A percentile compares a stretch with the other conserved stretches of the same genome.
phyloP scores from a whole-genome alignment of 1,140 invertebrate genomes.

The Hesperophylax magnus region DNA sequence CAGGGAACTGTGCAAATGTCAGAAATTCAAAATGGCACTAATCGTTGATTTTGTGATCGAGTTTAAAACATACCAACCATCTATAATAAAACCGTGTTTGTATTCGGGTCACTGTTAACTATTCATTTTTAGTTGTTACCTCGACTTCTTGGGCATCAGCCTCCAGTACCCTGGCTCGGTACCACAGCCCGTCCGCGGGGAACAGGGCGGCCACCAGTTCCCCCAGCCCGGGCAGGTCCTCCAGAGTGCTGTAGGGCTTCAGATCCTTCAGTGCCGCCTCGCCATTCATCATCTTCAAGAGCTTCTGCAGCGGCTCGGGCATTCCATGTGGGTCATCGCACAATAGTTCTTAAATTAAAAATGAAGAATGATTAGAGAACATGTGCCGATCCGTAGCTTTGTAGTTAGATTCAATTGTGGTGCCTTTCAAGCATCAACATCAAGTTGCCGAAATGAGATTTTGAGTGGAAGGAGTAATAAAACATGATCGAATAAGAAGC shows the following conservation, averaged over 20 bases:
- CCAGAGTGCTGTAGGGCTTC: slow-evolving; percentile 3
- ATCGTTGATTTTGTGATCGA: too few species aligned
- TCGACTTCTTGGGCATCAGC: background rate
- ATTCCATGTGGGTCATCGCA: background rate
- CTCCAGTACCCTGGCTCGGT: slow-evolving; percentile 8
- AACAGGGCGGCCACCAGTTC: slow-evolving; percentile 22
- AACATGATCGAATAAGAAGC: too few species aligned
- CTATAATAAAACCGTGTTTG: too few species aligned
- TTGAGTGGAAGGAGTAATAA: too few species aligned
- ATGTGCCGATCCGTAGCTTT: too few species aligned
- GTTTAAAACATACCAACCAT: too few species aligned
- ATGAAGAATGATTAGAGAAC: background rate
- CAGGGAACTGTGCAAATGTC: too few species aligned
- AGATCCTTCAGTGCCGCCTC: background rate
- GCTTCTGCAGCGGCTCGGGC: slow-evolving; percentile 4
- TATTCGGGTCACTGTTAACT: too few species aligned
- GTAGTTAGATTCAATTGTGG: too few species aligned
- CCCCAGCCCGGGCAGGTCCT: background rate
- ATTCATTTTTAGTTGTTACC: background rate
- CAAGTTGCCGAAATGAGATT: too few species aligned
- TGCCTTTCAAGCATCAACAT: too few species aligned
- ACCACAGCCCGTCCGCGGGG: slow-evolving; percentile 11
- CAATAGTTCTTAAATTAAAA: slow-evolving; percentile 9
- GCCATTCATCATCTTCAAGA: slow-evolving; percentile 16
- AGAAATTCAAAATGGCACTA: too few species aligned